phyloP scores from a whole-genome alignment of 1,140 invertebrate genomes.

The Trinorchestia longiramus region DNA sequence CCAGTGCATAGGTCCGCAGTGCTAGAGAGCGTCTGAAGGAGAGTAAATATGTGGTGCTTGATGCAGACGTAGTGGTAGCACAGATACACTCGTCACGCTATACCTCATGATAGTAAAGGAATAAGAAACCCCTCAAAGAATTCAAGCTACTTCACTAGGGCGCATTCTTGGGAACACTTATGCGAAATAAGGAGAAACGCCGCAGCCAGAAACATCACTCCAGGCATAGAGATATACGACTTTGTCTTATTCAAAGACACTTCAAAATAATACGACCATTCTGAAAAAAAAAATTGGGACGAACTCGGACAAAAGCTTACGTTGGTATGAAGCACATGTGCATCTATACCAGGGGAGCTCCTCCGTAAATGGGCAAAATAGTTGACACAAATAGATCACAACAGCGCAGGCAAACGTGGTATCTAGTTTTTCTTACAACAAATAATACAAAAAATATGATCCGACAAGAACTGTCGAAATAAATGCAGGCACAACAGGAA shows the following conservation, averaged over 20 bases:
- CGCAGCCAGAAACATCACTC: not conserved
- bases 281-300: not conserved
- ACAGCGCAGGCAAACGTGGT: not conserved
- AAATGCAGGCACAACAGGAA: not conserved
- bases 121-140: too few species aligned
- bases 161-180: too few species aligned
- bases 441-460: not conserved
- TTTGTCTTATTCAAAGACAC: not conserved
- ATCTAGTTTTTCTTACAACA: not conserved
- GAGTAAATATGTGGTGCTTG: too few species aligned
- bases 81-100: too few species aligned
- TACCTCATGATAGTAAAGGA: too few species aligned
- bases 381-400: not conserved
- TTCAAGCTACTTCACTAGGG: too few species aligned
- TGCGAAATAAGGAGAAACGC: not conserved
- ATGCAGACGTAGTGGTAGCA: too few species aligned
- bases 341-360: not conserved
- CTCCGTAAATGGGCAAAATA: not conserved
- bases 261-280: not conserved
- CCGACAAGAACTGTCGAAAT: not conserved
- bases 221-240: not conserved
- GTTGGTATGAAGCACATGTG: not conserved
- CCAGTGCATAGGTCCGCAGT: too few species aligned
- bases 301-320: not conserved
- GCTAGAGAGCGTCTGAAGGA: too few species aligned